Conservation (phyloP, 2,113 vertebrate genomes). For the Colius striatus region DNA sequence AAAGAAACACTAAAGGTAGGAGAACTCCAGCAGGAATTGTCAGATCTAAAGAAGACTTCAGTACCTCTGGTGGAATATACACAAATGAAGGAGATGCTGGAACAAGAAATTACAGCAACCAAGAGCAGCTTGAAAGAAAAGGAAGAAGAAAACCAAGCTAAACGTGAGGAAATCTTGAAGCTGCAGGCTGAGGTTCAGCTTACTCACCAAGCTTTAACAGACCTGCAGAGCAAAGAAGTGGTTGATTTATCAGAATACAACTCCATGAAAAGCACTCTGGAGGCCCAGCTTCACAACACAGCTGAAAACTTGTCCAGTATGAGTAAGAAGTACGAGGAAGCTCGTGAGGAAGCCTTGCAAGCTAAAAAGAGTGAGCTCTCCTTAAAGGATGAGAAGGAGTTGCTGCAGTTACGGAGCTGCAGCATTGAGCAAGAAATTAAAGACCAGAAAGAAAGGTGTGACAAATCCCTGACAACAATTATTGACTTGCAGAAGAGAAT, state of each 20-base stretch:
- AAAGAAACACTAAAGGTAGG: slow-evolving; percentile 69
- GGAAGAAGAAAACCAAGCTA: slow-evolving; percentile 78
- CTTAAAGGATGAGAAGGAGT: slow-evolving; percentile 79
- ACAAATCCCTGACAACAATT: slow-evolving; percentile 87
- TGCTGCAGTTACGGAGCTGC: slow-evolving; percentile 78
- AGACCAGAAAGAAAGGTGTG: slow-evolving; percentile 89
- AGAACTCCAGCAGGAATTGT: slow-evolving; percentile 78
- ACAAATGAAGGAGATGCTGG: slow-evolving; percentile 72
- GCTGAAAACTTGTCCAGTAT: slow-evolving; percentile 74
- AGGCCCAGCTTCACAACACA: slow-evolving; percentile 79
- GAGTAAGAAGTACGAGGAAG: slow-evolving; percentile 78
- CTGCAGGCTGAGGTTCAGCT: slow-evolving; percentile 82
- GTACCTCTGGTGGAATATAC: slow-evolving; percentile 74
- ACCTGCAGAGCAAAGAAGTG: slow-evolving; percentile 77
- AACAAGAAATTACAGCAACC: slow-evolving; percentile 70
- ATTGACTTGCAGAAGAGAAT: slow-evolving; percentile 90
- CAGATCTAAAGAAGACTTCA: slow-evolving; percentile 52
- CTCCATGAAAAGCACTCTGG: slow-evolving; percentile 79
- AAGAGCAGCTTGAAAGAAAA: slow-evolving; percentile 77
- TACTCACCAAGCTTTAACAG: slow-evolving; percentile 76
- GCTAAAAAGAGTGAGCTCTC: slow-evolving; percentile 77
- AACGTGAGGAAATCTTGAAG: slow-evolving; percentile 72
- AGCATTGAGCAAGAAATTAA: slow-evolving; percentile 89
- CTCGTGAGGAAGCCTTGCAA: slow-evolving; percentile 71
- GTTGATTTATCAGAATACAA: slow-evolving; percentile 76